Evolutionary conservation across 2,888 invertebrate species (phyloP).

Genomic region (Troides oblongomaculatus): DNA sequence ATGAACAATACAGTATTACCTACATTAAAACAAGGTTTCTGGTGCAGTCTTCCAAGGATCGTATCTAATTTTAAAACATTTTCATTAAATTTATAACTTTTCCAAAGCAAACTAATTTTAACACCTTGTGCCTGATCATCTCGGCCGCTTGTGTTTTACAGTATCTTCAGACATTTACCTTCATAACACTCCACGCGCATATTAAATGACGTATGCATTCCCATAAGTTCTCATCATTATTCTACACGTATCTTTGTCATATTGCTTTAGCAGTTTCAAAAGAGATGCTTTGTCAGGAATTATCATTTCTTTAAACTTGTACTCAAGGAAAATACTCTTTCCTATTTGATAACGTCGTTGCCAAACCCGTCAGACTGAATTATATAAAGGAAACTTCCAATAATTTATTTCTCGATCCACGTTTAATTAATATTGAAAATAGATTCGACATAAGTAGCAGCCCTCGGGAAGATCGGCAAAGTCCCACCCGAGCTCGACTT

Average conservation of each 20-base stretch:
- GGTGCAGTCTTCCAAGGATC: conserved; percentile 72
- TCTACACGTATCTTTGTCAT: conserved; percentile 33
- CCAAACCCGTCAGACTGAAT: conserved; percentile 77
- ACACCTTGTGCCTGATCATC: conserved; percentile 41
- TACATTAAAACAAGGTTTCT: conserved; percentile 58
- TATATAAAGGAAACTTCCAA: conserved; percentile 69
- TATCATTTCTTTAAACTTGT: conserved; percentile 7
- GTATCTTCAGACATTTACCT: conserved; percentile 20
- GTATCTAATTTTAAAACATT: conserved; percentile 46
- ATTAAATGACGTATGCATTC: conserved; percentile 29
- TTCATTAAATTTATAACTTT: conserved; percentile 31
- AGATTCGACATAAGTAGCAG: conserved; percentile 29
- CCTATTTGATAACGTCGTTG: conserved; percentile 68
- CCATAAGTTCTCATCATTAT: conserved; percentile 30
- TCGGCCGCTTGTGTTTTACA: conserved; percentile 36
- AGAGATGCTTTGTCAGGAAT: conserved; percentile 5
- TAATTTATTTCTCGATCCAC: conserved; percentile 54
- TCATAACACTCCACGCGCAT: conserved; percentile 18
- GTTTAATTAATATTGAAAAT: conserved; percentile 39
- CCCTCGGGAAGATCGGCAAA: conserved; percentile 15
- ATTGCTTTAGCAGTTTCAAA: conserved; percentile 15
- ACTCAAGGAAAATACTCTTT: conserved; percentile 32
- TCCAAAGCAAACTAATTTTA: conserved; percentile 30
- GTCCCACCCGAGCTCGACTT: conserved; percentile 33
- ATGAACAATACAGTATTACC: conserved; percentile 67